Evolutionary conservation across 2,113 vertebrate genomes (phyloP).

Genomic region (Muntiacus reevesi): DNA sequence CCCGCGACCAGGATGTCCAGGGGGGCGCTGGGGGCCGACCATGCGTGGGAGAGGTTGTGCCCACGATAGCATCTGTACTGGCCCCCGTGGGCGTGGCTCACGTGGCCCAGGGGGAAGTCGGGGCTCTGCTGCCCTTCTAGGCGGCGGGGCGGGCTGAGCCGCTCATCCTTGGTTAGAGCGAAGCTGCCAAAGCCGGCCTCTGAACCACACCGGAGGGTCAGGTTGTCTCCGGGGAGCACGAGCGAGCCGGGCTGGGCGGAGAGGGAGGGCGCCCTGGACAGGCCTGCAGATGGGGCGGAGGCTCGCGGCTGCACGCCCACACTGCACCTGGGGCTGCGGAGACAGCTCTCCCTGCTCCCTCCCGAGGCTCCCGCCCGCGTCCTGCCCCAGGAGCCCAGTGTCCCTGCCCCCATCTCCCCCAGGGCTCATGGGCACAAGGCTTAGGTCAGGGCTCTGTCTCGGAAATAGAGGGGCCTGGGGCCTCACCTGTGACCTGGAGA

Average conservation of each 20-base stretch:
- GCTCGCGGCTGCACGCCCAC: accelerated
- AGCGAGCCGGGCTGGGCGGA: accelerated
- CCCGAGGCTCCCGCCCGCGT: accelerated
- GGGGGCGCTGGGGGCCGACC: neutral
- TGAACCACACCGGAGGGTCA: neutral
- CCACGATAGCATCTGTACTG: neutral
- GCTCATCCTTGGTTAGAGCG: accelerated
- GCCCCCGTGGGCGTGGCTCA: accelerated
- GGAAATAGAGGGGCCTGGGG: no score
- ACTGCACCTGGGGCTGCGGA: neutral
- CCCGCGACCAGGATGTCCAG: neutral
- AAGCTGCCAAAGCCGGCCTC: accelerated
- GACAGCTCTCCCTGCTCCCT: accelerated
- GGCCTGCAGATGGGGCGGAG: neutral
- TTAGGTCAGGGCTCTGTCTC: neutral
- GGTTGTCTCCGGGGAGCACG: accelerated
- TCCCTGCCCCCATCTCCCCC: accelerated
- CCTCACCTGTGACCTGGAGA: slow-evolving; percentile 3
- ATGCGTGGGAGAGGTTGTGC: accelerated
- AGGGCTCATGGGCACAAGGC: accelerated
- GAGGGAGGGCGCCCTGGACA: neutral
- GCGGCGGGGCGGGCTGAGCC: accelerated
- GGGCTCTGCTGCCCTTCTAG: neutral
- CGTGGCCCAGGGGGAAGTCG: neutral
- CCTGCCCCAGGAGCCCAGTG: neutral